These are phyloP conservation scores for Procavia capensis DNA, from an alignment of 2,113 vertebrate species.

Conservation along the genomic window DNA sequence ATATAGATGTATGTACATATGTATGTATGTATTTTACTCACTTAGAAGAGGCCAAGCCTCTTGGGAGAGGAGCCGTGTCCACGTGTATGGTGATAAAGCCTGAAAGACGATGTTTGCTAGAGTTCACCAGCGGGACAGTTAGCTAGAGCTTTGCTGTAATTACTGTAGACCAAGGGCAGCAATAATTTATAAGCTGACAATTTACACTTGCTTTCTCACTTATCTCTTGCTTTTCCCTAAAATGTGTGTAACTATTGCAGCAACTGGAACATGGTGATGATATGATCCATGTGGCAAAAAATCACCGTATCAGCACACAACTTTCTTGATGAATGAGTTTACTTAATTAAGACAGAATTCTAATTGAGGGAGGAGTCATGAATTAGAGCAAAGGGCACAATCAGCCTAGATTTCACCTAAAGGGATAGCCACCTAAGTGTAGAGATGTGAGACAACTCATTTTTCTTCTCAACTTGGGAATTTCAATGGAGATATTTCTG, in stretches of 20 bases:
- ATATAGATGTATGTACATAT: too few relatives aligned
- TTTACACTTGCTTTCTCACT: constrained; percentile 54
- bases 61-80: background rate
- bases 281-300: constrained; percentile 49
- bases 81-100: background rate
- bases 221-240: constrained; percentile 60
- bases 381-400: constrained; percentile 51
- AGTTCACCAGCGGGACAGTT: constrained; percentile 14
- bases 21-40: too few relatives aligned
- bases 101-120: background rate
- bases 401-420: constrained; percentile 1
- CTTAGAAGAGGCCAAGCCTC: constrained; percentile 38
- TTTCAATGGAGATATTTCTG: constrained; percentile 74
- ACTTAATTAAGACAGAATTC: constrained; percentile 45
- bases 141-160: constrained; percentile 26
- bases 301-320: background rate
- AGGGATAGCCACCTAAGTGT: constrained; percentile 47
- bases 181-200: constrained; percentile 58
- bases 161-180: constrained; percentile 21
- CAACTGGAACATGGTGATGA: constrained; percentile 32
- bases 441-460: constrained; percentile 47
- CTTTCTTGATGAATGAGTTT: constrained; percentile 43
- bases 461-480: constrained; percentile 68
- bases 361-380: background rate
- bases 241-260: constrained; percentile 56